These are phyloP conservation scores for Gopherus flavomarginatus DNA, from an alignment of 2,113 vertebrate genomes.

Conservation along the genomic window DNA sequence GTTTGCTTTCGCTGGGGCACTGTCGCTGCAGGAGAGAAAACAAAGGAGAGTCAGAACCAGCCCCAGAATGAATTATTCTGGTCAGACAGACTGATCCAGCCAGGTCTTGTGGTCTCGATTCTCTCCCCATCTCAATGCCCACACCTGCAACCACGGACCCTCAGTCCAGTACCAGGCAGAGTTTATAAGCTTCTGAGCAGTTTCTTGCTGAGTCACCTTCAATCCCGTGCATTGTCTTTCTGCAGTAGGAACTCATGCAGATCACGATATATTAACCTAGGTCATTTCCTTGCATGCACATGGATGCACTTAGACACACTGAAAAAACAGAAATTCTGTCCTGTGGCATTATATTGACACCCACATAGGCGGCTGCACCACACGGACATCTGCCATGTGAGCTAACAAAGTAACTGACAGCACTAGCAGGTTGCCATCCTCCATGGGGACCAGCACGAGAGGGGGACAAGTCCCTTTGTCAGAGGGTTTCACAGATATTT, in stretches of 20 bases:
- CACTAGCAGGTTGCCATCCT: neutral
- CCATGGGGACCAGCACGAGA: neutral
- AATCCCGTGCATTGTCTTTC: neutral
- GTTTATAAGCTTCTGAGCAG: neutral
- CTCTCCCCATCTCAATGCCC: neutral
- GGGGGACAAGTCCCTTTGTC: neutral
- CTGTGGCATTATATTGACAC: neutral
- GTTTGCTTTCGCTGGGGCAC: constrained; percentile 78
- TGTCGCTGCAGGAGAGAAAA: constrained; percentile 76
- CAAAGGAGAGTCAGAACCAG: constrained; percentile 40
- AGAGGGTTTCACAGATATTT: neutral
- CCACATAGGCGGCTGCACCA: neutral
- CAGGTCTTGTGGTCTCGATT: neutral
- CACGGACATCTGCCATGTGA: neutral
- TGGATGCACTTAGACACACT: neutral
- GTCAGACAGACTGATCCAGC: neutral
- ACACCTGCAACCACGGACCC: neutral
- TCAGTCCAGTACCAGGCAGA: neutral
- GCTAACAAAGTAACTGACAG: neutral
- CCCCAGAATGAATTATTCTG: neutral
- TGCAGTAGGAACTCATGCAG: neutral
- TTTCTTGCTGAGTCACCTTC: neutral
- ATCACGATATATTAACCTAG: neutral
- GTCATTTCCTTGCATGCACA: neutral
- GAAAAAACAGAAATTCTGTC: neutral